Percentiles rank a stretch among this genome's conserved stretches.
phyloP scores from a whole-genome alignment of 2,113 vertebrate species.

The Brachyhypopomus occidentalis region DNA sequence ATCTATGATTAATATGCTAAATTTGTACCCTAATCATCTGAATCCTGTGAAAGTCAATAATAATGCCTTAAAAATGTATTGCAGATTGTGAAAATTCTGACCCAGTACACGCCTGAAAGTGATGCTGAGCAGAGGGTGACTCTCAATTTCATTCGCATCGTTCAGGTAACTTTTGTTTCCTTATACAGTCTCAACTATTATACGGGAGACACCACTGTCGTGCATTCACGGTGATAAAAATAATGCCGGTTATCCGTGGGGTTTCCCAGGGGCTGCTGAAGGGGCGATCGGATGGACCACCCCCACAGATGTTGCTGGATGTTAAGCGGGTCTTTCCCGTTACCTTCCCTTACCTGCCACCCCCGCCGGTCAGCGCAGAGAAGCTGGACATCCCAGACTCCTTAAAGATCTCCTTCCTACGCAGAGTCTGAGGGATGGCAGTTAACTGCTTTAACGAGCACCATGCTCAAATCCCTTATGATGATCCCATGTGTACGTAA shows the following conservation, averaged over 20 bases:
- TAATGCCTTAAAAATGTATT: conserved; percentile 1
- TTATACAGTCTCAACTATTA: not conserved
- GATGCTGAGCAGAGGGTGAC: conserved; percentile 75
- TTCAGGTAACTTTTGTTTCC: conserved; percentile 68
- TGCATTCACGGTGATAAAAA: too few species aligned
- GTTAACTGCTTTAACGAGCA: not conserved
- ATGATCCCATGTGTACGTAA: not conserved
- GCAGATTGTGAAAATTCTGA: conserved; percentile 78
- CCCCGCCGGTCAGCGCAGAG: conserved; percentile 45
- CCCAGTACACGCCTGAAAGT: conserved; percentile 67
- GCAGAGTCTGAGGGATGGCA: conserved; percentile 58
- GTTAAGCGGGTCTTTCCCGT: conserved; percentile 73
- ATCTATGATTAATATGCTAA: too few species aligned
- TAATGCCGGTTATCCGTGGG: not conserved
- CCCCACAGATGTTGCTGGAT: conserved; percentile 73
- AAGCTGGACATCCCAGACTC: conserved; percentile 71
- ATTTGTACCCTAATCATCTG: too few species aligned
- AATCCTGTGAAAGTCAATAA: not conserved
- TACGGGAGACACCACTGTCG: too few species aligned
- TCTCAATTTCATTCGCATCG: conserved; percentile 69
- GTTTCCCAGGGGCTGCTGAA: conserved; percentile 69
- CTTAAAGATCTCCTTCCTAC: conserved; percentile 72
- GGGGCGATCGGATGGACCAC: conserved; percentile 53
- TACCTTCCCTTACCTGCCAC: conserved; percentile 69
- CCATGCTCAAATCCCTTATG: not conserved